Evolutionary conservation across 2,797 vertebrate genomes (phyloP), one percentile per base, ranked within the genome.

Genomic region (Huso huso): DNA sequence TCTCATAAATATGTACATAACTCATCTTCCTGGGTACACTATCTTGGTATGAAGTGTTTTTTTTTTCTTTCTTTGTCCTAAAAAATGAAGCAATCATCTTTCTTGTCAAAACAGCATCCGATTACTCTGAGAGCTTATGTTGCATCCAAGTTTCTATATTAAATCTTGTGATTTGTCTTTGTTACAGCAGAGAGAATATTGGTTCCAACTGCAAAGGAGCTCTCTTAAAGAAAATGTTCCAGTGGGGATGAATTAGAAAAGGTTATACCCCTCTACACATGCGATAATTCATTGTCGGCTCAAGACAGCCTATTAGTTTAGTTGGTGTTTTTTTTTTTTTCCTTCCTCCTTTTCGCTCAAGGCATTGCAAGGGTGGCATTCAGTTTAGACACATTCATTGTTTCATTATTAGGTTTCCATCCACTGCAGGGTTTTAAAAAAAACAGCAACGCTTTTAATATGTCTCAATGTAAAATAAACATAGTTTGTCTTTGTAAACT

Each of bases 251-350:
- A 63, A 68, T 68, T 68, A 52, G 62, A 63, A 53, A 62, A 68
- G 51, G 61, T 62, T 63, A 48, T 52, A 9, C 51, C 10, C 37
- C n/a, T 18, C 61, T 63, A 51, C 48, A 48, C 58, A 48, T 23
- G 15, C n/a, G 53, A 67, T 63, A 66, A 58, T 63, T 57, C 15
- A 63, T 64, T 60, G 49, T 67, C 52, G 13, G 57, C 13, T 55
- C 53, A 12, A 70, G 61, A 63, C 64, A 66, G 69, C 62, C 65
- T 51, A 70, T 70, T 70, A 70, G 51, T 58, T 65, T 70, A 63
- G 51, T 49, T 66, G 52, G 37, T 51, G 64, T 62, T 58, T 64
- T 65, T 62, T 60, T 66, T 70, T 48, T 48, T 53, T 11, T 7
- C 2, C 37, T 10, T 49, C 49, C 57, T 37, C 23, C 23, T 37